Conservation (phyloP, 2,888 invertebrate genomes). For the Pammene fasciana region DNA sequence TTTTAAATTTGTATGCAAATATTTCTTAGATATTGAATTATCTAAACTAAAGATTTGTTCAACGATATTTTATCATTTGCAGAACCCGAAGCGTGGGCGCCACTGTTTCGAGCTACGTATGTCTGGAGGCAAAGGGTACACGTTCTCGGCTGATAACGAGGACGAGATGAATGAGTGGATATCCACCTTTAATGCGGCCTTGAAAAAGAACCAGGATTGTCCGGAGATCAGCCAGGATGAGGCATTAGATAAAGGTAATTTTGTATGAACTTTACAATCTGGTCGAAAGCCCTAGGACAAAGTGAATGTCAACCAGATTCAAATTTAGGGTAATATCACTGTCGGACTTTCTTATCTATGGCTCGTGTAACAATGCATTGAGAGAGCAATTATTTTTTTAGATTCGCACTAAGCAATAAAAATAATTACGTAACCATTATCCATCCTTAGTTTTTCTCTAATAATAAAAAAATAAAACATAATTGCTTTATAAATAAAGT, state of each 20-base stretch:
- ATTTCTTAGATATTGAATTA: background rate
- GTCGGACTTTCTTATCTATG: too few relatives aligned
- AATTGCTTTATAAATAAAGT: too few relatives aligned
- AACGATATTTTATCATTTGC: slow-evolving; percentile 45
- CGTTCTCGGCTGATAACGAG: slow-evolving; percentile 94
- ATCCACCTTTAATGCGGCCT: slow-evolving; percentile 90
- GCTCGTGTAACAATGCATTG: too few relatives aligned
- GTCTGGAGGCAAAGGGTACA: slow-evolving; percentile 93
- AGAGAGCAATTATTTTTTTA: too few relatives aligned
- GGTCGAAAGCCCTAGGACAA: too few relatives aligned
- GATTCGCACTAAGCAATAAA: too few relatives aligned
- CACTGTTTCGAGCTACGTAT: slow-evolving; percentile 94
- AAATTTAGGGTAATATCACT: too few relatives aligned
- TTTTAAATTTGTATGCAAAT: background rate
- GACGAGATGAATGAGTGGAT: slow-evolving; percentile 93
- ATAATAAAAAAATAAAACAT: too few relatives aligned
- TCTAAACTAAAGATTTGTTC: background rate
- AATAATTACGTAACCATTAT: too few relatives aligned
- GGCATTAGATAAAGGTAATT: slow-evolving; percentile 86
- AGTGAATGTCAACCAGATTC: background rate
- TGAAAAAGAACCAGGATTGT: slow-evolving; percentile 85
- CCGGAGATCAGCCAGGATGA: slow-evolving; percentile 87
- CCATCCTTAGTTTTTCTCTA: too few relatives aligned
- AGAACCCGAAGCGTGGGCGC: slow-evolving; percentile 93
- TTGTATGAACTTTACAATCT: background rate